A percentile compares a stretch with the other conserved stretches of the same genome.
phyloP scores from a whole-genome alignment of 2,888 invertebrate genomes.

The Yponomeuta malinellus region DNA sequence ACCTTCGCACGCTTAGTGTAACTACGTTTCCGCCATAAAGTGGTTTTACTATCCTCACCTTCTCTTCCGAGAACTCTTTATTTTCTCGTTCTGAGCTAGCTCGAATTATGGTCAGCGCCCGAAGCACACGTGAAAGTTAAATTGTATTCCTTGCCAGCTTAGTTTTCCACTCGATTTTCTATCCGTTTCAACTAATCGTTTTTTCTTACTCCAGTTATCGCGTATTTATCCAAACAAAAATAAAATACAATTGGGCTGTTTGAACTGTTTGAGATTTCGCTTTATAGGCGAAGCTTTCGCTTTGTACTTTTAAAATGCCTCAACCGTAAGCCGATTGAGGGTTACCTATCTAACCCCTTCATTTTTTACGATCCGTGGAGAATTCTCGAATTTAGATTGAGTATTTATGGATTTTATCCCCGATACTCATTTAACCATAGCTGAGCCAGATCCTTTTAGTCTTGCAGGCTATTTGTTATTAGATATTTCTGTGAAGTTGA shows the following conservation, averaged over 20 bases:
- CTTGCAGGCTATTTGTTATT: background rate
- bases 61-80: conserved; percentile 12
- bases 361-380: conserved; percentile 51
- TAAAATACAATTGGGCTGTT: background rate
- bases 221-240: conserved; percentile 4
- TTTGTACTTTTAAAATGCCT: conserved; percentile 43
- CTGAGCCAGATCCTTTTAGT: background rate
- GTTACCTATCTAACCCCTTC: conserved; percentile 39
- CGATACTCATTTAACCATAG: conserved; percentile 48
- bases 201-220: background rate
- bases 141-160: background rate
- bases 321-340: conserved; percentile 51
- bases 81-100: background rate
- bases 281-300: conserved; percentile 26
- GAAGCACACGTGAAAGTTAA: background rate
- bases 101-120: background rate
- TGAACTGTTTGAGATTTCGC: conserved; percentile 21
- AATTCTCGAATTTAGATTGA: conserved; percentile 65
- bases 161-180: too few relatives aligned
- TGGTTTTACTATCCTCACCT: conserved; percentile 15
- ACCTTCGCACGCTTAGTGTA: conserved; percentile 37
- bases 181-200: too few relatives aligned
- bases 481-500: background rate
- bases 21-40: conserved; percentile 31
- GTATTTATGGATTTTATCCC: conserved; percentile 64